A percentile compares a stretch with the other conserved stretches of the same genome.
phyloP scores from a whole-genome alignment of 2,888 invertebrate species.

The Habrosyne pyritoides region DNA sequence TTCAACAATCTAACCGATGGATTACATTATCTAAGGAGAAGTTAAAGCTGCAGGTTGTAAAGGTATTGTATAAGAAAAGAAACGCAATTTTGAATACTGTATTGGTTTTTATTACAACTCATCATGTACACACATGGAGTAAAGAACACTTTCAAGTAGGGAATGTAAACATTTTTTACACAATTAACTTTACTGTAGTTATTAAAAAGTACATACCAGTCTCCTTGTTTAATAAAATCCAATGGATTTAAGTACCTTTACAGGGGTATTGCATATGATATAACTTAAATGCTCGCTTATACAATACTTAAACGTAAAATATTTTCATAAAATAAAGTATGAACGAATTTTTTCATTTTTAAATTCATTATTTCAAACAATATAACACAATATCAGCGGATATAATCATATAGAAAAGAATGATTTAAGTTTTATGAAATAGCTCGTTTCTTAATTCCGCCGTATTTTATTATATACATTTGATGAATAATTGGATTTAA shows the following conservation, averaged over 20 bases:
- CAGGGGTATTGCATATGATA: conserved; percentile 58
- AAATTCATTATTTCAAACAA: conserved; percentile 39
- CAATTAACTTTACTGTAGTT: conserved; percentile 52
- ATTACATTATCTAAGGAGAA: background rate
- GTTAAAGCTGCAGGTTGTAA: background rate
- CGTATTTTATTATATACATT: background rate
- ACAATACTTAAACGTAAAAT: conserved; percentile 47
- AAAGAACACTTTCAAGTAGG: conserved; percentile 60
- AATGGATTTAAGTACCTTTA: conserved; percentile 74
- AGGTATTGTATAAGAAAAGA: conserved; percentile 38
- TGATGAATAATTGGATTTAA: conserved; percentile 42
- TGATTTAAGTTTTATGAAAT: background rate
- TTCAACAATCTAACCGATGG: background rate
- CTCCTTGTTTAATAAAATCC: conserved; percentile 74
- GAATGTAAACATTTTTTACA: conserved; percentile 69
- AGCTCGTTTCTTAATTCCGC: background rate
- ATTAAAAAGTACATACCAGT: conserved; percentile 77
- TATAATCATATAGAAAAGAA: conserved; percentile 10
- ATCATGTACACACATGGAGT: conserved; percentile 55
- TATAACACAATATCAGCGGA: conserved; percentile 8
- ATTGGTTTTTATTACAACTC: conserved; percentile 77
- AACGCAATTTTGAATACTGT: conserved; percentile 77
- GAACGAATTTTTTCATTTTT: conserved; percentile 60
- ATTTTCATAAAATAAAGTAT: conserved; percentile 53
- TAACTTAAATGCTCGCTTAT: conserved; percentile 80